A percentile compares a stretch with the other conserved stretches of the same genome.
Conservation (phyloP, 2,113 vertebrate species). For the Dasyprocta punctata region DNA sequence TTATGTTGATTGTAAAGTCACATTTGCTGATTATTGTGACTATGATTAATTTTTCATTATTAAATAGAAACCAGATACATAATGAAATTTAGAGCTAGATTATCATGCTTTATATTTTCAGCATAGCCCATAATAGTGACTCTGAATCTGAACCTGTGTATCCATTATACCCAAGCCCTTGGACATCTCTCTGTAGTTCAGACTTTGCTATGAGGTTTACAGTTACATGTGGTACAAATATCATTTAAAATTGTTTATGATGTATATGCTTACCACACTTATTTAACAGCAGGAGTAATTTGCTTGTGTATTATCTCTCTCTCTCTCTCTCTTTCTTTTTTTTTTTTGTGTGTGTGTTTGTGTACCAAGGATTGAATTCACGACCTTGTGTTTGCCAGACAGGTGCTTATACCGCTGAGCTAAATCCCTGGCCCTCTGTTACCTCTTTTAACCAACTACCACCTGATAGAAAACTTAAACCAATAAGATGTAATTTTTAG, state of each 20-base stretch:
- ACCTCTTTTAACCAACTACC: not conserved
- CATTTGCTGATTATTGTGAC: not conserved
- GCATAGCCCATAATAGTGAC: not conserved
- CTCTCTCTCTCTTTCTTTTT: no score
- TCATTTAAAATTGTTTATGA: not conserved
- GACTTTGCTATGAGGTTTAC: not conserved
- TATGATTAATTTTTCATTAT: not conserved
- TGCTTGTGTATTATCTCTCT: no score
- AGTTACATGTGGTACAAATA: not conserved
- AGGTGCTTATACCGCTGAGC: no score
- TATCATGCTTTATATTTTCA: not conserved
- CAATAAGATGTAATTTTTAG: not conserved
- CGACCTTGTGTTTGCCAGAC: no score
- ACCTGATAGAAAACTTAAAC: not conserved
- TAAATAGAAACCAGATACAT: not conserved
- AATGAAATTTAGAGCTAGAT: not conserved
- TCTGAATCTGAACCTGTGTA: not conserved
- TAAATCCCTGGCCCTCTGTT: no score
- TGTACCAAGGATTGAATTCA: no score
- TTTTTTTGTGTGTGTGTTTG: no score
- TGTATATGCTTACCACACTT: not conserved
- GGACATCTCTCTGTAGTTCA: not conserved
- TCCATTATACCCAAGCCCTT: not conserved
- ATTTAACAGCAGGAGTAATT: not conserved
- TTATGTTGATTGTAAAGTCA: conserved; percentile 8